Percentiles rank a stretch among this genome's conserved stretches.
Conservation (phyloP, 1,140 invertebrate species). For the Zaprionus tsacasi region DNA sequence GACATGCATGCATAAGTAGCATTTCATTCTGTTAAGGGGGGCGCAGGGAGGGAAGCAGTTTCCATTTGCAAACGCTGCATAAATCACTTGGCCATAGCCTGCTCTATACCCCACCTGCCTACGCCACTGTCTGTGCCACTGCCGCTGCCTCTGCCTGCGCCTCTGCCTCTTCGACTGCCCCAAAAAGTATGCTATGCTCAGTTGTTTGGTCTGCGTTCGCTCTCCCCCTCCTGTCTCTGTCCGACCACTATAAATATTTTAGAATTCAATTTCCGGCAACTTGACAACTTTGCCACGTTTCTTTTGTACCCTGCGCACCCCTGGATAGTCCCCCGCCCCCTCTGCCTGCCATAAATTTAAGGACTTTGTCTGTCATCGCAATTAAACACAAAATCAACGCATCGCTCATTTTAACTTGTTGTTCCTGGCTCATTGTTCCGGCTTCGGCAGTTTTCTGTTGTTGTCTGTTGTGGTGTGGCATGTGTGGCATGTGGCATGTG, state of each 20-base stretch:
- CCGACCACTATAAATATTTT: conserved; percentile 66
- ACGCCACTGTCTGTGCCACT: too few relatives aligned
- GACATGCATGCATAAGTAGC: conserved; percentile 76
- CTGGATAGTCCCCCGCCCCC: background rate
- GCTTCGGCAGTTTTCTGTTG: conserved; percentile 25
- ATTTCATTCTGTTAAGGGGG: conserved; percentile 51
- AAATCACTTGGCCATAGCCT: conserved; percentile 58
- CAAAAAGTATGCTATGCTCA: conserved; percentile 57
- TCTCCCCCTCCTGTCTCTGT: background rate
- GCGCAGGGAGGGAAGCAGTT: background rate
- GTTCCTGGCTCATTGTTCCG: conserved; percentile 28
- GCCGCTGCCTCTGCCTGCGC: too few relatives aligned
- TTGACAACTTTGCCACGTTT: conserved; percentile 48
- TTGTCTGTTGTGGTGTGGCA: conserved; percentile 15
- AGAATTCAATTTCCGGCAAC: conserved; percentile 76
- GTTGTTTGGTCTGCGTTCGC: conserved; percentile 26
- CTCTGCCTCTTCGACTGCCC: conserved; percentile 1
- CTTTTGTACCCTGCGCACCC: conserved; percentile 33
- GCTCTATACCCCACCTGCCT: background rate
- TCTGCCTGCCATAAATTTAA: conserved; percentile 58
- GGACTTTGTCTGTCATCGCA: conserved; percentile 59
- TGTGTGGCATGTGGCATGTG: background rate
- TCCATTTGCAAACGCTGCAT: conserved; percentile 71
- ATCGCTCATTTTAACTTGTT: conserved; percentile 64
- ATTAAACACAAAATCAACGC: conserved; percentile 62